Conservation (phyloP, 2,113 vertebrate genomes). For the Entomyzon cyanotis region DNA sequence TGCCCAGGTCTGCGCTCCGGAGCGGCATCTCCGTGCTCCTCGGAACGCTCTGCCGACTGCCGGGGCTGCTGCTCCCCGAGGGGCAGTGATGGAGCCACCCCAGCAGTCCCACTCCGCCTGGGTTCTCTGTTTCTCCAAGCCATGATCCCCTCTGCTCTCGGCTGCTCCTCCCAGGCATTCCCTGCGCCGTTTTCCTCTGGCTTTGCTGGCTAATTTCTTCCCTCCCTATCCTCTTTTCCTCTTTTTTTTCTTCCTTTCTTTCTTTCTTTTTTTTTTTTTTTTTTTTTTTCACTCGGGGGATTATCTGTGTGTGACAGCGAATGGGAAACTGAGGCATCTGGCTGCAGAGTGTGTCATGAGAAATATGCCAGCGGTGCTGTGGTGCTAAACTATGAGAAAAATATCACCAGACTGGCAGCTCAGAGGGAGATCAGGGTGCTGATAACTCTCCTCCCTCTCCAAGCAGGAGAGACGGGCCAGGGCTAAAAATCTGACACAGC, state of each 20-base stretch:
- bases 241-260: no score
- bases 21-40: background rate
- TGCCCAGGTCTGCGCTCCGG: rapidly evolving
- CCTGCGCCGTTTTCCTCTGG: rapidly evolving
- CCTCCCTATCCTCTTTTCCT: no score
- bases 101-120: rapidly evolving
- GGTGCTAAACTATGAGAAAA: background rate
- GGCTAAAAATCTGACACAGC: background rate
- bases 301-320: background rate
- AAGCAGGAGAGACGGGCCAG: rapidly evolving
- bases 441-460: background rate
- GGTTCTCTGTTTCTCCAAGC: background rate
- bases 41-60: rapidly evolving
- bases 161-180: background rate
- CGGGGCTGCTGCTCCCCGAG: rapidly evolving
- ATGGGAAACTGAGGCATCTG: conserved; percentile 2
- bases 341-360: background rate
- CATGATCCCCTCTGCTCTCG: background rate
- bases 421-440: background rate
- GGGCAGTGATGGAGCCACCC: background rate
- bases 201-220: background rate
- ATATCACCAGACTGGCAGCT: background rate
- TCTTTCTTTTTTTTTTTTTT: background rate
- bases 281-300: background rate
- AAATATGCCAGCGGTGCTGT: background rate